Percentiles rank a stretch among this genome's conserved stretches.
Evolutionary conservation across 2,888 invertebrate species (phyloP).

Genomic region (Eledone cirrhosa): DNA sequence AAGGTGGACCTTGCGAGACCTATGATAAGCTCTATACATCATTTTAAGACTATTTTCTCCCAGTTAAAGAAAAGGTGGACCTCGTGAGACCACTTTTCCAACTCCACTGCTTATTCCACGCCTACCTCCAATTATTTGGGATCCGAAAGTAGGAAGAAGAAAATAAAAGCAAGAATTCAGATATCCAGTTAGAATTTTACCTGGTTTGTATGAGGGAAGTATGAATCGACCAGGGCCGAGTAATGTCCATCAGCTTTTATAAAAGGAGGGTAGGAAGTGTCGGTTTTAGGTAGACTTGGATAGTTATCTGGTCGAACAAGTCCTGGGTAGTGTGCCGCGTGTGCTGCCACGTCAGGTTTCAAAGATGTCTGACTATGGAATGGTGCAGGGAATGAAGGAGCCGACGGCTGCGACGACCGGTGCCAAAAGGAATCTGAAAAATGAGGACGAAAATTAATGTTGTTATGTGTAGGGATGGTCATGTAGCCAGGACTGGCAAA

Average conservation of each 20-base stretch:
- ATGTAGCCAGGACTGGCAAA: too few species aligned
- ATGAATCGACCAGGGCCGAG: slow-evolving; percentile 52
- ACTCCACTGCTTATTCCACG: too few species aligned
- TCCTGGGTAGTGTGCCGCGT: slow-evolving; percentile 16
- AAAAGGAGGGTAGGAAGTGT: slow-evolving; percentile 16
- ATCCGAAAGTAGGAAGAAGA: too few species aligned
- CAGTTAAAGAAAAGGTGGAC: too few species aligned
- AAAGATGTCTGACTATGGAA: slow-evolving; percentile 39
- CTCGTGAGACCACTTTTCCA: too few species aligned
- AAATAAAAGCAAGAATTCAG: too few species aligned
- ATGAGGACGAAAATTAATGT: slow-evolving; percentile 8
- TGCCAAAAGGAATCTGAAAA: slow-evolving; percentile 53
- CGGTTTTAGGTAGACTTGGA: slow-evolving; percentile 1
- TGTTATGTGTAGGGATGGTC: too few species aligned
- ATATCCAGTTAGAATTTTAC: slow-evolving; percentile 33
- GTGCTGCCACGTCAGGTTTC: slow-evolving; percentile 41
- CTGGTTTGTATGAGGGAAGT: slow-evolving; percentile 54
- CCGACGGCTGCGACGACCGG: slow-evolving; percentile 43
- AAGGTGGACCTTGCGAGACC: too few species aligned
- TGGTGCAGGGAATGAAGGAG: slow-evolving; percentile 38
- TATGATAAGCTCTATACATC: too few species aligned
- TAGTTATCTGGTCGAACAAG: slow-evolving; percentile 14
- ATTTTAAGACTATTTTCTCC: too few species aligned
- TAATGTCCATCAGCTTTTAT: slow-evolving; percentile 35
- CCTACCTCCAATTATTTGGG: too few species aligned